Conservation (phyloP, 2,113 vertebrate species). For the Sinocyclocheilus rhinocerous region DNA sequence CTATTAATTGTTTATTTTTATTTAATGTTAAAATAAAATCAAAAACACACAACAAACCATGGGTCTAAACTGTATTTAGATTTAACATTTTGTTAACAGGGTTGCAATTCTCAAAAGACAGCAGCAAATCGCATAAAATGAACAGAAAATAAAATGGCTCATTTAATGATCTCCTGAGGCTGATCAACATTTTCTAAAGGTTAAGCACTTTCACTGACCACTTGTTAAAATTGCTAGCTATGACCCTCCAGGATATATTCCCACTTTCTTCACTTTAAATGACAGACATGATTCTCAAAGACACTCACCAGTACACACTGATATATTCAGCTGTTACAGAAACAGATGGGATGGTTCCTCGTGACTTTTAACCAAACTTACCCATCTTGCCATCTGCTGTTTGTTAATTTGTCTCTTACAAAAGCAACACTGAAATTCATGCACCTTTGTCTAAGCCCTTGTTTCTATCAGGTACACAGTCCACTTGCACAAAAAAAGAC, state of each 20-base stretch:
- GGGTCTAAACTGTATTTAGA: not conserved
- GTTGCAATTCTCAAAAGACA: not conserved
- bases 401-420: not conserved
- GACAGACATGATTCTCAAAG: not conserved
- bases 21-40: not conserved
- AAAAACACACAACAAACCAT: not conserved
- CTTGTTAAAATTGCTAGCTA: not conserved
- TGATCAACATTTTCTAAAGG: not conserved
- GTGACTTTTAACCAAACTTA: not conserved
- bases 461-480: not conserved
- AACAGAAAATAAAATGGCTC: not conserved
- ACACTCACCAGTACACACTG: not conserved
- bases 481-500: not conserved
- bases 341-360: not conserved
- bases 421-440: not conserved
- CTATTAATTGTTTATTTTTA: not conserved
- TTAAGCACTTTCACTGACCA: not conserved
- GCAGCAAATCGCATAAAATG: not conserved
- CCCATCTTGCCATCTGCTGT: slow-evolving; percentile 2
- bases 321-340: not conserved
- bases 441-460: not conserved
- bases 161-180: not conserved
- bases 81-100: not conserved
- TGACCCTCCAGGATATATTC: not conserved
- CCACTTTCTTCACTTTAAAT: not conserved